Base-by-base conservation (phyloP, 2,888 invertebrate genomes). In the Cephonodes hylas region DNA sequence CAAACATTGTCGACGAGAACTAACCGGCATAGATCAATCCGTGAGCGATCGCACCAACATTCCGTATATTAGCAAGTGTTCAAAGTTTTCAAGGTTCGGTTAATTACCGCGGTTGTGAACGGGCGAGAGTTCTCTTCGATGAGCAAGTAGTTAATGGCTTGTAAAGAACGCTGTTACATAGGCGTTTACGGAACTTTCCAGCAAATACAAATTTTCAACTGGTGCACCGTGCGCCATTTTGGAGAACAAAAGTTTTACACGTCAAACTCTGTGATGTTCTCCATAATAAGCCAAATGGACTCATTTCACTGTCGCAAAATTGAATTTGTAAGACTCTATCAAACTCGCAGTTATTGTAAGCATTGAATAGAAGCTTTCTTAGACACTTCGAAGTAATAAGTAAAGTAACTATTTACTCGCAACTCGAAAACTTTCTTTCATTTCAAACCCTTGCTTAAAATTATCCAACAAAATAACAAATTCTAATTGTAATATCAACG, bases 61-160 rank as follows among this genome's bases (percentile, higher is more conserved):
- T 60, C 74, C 77, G 75, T 77, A 82, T 83, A 85, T 86, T 83
- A 84, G 81, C 80, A 83, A 81, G 84, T 81, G 82, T 77, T 82
- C 77, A 76, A 86, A 87, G 84, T 88, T 86, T 80, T 80, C 78
- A 83, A 81, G 81, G 83, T 77, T 85, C 75, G 69, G 77, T 84
- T 84, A 87, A 87, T 86, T 87, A 87, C 80, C 70, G 73, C 74
- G 79, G 72, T 78, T 81, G 79, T 80, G 77, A 77, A 74, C 72
- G 74, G 70, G 72, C 61, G 67, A 59, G 72, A 75, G 74, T 77
- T 74, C 67, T 73, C 72, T 65, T 66, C 79, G 76, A 80, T 78
- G 80, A 81, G 75, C 74, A 72, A 71, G 74, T 69, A 67, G 69
- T 71, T 84, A 84, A 84, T 84, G 81, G 76, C 76, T 83, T 80